A percentile compares a stretch with the other conserved stretches of the same genome.
phyloP scores from a whole-genome alignment of 1,140 invertebrate genomes.

The Aphaenogaster rudis region DNA sequence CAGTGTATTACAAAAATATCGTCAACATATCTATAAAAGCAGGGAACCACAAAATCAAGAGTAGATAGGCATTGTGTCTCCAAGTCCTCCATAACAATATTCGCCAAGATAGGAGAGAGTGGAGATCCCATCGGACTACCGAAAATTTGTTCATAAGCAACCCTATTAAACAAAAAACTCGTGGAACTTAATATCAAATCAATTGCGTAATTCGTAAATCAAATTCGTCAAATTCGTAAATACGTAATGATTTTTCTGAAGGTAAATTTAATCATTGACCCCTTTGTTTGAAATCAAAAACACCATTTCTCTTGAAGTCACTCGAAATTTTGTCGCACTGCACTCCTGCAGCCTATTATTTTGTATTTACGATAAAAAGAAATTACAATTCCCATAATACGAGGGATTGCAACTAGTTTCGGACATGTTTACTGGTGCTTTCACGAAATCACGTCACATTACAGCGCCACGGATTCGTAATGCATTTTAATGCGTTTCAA shows the following conservation, averaged over 20 bases:
- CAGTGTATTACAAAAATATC: no score
- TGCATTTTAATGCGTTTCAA: slow-evolving; percentile 60
- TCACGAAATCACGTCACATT: slow-evolving; percentile 39
- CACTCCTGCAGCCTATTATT: neutral
- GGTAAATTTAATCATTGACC: neutral
- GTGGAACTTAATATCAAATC: no score
- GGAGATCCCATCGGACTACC: no score
- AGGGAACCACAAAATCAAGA: no score
- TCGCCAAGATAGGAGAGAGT: no score
- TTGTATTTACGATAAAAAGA: neutral
- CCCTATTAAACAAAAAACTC: no score
- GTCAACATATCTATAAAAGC: no score
- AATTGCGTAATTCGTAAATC: no score
- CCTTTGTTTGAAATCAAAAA: neutral
- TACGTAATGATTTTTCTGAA: neutral
- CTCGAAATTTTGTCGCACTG: neutral
- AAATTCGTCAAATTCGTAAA: neutral
- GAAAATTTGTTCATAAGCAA: no score
- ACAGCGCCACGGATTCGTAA: slow-evolving; percentile 25
- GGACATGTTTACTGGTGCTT: slow-evolving; percentile 34
- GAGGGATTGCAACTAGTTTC: neutral
- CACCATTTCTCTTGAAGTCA: neutral
- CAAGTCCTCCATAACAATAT: no score
- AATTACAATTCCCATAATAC: slow-evolving; percentile 26
- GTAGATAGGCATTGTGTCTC: no score